These are phyloP conservation scores for Sebastes aleutianus DNA, from an alignment of 2,797 vertebrate genomes.

Conservation along the genomic window DNA sequence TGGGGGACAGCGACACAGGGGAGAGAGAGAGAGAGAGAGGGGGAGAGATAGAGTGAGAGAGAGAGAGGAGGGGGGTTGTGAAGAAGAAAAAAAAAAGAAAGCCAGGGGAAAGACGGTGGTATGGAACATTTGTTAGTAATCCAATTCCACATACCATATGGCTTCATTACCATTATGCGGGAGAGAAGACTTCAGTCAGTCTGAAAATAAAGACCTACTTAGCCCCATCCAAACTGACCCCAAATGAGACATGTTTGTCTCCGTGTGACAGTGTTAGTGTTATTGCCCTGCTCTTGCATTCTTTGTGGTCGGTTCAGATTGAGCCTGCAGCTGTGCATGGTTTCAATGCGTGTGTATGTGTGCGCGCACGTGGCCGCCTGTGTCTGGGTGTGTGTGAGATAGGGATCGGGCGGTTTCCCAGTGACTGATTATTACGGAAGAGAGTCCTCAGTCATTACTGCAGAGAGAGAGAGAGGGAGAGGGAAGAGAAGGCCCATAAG, in stretches of 20 bases:
- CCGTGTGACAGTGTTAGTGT: slow-evolving; percentile 81
- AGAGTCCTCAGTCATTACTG: slow-evolving; percentile 77
- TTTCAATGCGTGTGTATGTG: slow-evolving; percentile 30
- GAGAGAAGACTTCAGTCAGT: slow-evolving; percentile 83
- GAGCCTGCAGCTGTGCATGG: slow-evolving; percentile 72
- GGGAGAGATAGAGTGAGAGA: not conserved
- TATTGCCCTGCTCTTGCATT: slow-evolving; percentile 79
- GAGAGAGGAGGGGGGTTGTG: slow-evolving; percentile 12
- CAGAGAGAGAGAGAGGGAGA: slow-evolving; percentile 25
- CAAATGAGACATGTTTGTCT: slow-evolving; percentile 82
- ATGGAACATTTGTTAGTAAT: slow-evolving; percentile 83
- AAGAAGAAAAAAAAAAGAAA: slow-evolving; percentile 47
- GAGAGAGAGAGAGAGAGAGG: slow-evolving; percentile 39
- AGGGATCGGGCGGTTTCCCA: slow-evolving; percentile 78
- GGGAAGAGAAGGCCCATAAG: slow-evolving; percentile 80
- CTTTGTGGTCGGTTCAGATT: slow-evolving; percentile 74
- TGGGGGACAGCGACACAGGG: slow-evolving; percentile 78
- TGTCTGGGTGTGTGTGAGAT: slow-evolving; percentile 74
- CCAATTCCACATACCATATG: slow-evolving; percentile 81
- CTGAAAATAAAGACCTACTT: slow-evolving; percentile 82
- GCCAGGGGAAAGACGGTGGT: slow-evolving; percentile 75
- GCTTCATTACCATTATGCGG: slow-evolving; percentile 80
- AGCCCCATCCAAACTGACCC: slow-evolving; percentile 80
- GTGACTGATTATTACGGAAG: slow-evolving; percentile 82
- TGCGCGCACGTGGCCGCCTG: slow-evolving; percentile 47